phyloP scores from a whole-genome alignment of 92 coral and sea anemone genomes.

The Virgularia gustaviana region DNA sequence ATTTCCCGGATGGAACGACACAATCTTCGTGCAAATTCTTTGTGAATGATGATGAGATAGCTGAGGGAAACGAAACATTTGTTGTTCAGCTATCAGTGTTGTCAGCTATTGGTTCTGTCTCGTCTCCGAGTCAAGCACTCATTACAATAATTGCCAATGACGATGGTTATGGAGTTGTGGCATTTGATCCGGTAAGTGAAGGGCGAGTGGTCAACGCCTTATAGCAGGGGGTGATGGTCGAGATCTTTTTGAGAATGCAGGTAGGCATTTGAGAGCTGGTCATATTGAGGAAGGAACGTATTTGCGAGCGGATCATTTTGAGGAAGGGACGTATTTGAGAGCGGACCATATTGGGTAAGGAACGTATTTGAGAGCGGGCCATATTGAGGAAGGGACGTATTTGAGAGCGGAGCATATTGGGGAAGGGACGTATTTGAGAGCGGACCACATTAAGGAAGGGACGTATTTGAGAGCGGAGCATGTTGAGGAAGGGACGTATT shows the following conservation, averaged over 20 bases:
- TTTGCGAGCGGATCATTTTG: no score
- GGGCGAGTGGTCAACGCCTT: background rate
- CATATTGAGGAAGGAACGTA: no score
- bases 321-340: no score
- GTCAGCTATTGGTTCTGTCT: conserved; percentile 39
- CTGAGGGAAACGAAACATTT: conserved; percentile 89
- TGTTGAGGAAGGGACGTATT: no score
- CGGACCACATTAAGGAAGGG: no score
- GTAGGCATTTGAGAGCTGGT: background rate
- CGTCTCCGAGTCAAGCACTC: conserved; percentile 54
- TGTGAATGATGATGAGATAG: conserved; percentile 56
- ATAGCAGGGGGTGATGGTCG: background rate
- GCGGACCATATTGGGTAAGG: no score
- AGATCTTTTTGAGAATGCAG: background rate
- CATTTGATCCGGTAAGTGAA: conserved; percentile 69
- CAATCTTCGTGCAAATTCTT: conserved; percentile 50
- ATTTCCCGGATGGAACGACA: conserved; percentile 22
- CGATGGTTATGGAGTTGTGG: conserved; percentile 84
- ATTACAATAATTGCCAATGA: conserved; percentile 75
- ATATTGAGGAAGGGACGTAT: no score
- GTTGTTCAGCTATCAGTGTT: conserved; percentile 42
- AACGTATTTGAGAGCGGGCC: no score
- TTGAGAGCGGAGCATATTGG: no score
- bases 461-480: no score
- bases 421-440: no score